Percentiles rank a stretch among this genome's conserved stretches.
Evolutionary conservation across 2,888 invertebrate genomes (phyloP).

Genomic region (Schrankia costaestrigalis): DNA sequence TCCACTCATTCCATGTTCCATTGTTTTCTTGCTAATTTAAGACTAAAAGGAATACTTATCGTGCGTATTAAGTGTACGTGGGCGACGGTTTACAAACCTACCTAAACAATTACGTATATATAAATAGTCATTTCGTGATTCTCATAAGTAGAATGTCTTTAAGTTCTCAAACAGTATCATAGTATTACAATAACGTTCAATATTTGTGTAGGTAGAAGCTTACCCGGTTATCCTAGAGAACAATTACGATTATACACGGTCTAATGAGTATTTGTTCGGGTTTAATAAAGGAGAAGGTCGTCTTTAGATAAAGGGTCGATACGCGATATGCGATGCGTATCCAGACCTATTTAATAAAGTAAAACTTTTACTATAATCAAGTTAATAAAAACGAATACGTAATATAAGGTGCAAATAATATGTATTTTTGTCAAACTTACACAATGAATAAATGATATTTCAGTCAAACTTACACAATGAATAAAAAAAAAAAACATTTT

Average conservation of each 20-base stretch:
- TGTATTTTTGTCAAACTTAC: no score
- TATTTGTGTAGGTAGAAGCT: background rate
- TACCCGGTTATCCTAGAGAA: background rate
- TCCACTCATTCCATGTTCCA: slow-evolving; percentile 26
- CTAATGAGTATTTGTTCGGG: background rate
- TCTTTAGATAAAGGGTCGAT: no score
- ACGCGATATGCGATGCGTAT: no score
- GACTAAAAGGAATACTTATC: slow-evolving; percentile 32
- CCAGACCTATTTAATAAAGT: no score
- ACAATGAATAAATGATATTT: no score
- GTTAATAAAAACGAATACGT: no score
- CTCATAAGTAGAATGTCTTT: slow-evolving; percentile 11
- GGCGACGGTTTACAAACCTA: slow-evolving; percentile 31
- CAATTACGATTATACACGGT: background rate
- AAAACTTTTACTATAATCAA: no score
- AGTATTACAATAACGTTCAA: no score
- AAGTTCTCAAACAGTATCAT: slow-evolving; percentile 10
- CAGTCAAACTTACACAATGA: no score
- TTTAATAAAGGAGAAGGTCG: no score
- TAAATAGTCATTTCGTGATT: slow-evolving; percentile 25
- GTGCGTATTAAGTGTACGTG: slow-evolving; percentile 31
- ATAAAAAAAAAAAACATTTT: no score
- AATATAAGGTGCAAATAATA: no score
- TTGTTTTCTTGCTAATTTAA: slow-evolving; percentile 34
- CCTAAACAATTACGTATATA: slow-evolving; percentile 29